Evolutionary conservation across 2,888 invertebrate genomes (phyloP).

Genomic region (Panopea generosa): DNA sequence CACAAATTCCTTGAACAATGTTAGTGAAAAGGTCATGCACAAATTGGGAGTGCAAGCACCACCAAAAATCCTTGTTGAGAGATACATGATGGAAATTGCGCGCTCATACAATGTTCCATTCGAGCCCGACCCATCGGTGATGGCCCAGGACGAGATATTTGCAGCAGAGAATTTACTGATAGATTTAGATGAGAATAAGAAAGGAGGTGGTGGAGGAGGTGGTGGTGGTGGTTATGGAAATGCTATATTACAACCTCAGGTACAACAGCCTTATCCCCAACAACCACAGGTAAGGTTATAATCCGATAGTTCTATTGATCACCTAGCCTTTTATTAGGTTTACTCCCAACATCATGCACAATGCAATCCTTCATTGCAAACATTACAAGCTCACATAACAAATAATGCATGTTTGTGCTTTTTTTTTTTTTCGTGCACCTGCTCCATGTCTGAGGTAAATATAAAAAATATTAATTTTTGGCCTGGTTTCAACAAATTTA

Average conservation of each 20-base stretch:
- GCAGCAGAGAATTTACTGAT: slow-evolving; percentile 79
- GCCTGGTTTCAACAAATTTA: too few species aligned
- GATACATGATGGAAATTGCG: slow-evolving; percentile 97
- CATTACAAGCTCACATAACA: too few species aligned
- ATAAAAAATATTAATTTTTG: too few species aligned
- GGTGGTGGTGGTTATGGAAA: slow-evolving; percentile 63
- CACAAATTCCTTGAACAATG: slow-evolving; percentile 92
- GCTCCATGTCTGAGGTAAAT: too few species aligned
- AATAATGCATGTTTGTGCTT: too few species aligned
- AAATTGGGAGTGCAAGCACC: slow-evolving; percentile 90
- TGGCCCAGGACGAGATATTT: slow-evolving; percentile 79
- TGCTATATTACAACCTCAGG: slow-evolving; percentile 46
- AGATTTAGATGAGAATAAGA: slow-evolving; percentile 75
- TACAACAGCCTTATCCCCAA: neutral
- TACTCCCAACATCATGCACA: too few species aligned
- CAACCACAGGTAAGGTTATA: slow-evolving; percentile 19
- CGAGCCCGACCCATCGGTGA: slow-evolving; percentile 92
- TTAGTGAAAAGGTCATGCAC: slow-evolving; percentile 93
- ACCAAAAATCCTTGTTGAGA: slow-evolving; percentile 97
- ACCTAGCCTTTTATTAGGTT: too few species aligned
- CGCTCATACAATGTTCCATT: slow-evolving; percentile 97
- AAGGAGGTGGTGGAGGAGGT: slow-evolving; percentile 68
- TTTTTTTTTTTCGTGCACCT: too few species aligned
- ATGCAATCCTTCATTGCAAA: too few species aligned
- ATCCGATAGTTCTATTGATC: neutral